A percentile compares a stretch with the other conserved stretches of the same genome.
These are phyloP conservation scores for Hirtodrosophila duncani DNA, from an alignment of 2,888 invertebrate genomes.

Conservation along the genomic window DNA sequence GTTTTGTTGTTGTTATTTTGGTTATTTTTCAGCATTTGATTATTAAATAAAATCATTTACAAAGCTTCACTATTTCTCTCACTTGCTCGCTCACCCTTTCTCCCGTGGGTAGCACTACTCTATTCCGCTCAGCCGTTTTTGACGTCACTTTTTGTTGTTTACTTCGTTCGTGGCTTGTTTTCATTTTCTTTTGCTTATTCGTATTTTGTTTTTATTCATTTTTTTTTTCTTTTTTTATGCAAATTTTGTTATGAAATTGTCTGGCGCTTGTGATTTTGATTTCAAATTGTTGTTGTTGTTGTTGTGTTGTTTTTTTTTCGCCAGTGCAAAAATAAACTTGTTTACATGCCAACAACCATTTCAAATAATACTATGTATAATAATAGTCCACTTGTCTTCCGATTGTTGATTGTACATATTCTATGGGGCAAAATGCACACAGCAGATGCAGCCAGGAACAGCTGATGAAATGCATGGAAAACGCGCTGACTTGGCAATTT, in stretches of 20 bases:
- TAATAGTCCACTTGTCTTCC: no score
- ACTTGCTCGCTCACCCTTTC: slow-evolving; percentile 2
- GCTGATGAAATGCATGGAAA: no score
- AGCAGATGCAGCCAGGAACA: no score
- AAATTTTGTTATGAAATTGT: slow-evolving; percentile 69
- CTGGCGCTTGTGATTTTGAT: slow-evolving; percentile 55
- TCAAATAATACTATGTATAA: slow-evolving; percentile 17
- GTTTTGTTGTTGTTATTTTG: slow-evolving; percentile 51
- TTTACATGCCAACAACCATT: slow-evolving; percentile 36
- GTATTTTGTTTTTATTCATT: slow-evolving; percentile 19
- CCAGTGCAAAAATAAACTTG: slow-evolving; percentile 52
- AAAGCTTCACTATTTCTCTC: slow-evolving; percentile 35
- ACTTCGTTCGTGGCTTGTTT: slow-evolving; percentile 59
- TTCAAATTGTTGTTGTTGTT: no score
- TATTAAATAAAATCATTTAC: slow-evolving; percentile 60
- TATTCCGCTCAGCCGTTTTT: slow-evolving; percentile 36
- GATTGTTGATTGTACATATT: no score
- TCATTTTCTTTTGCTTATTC: slow-evolving; percentile 44
- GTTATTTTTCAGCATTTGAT: slow-evolving; percentile 48
- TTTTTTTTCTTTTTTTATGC: slow-evolving; percentile 41
- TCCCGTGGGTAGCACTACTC: slow-evolving; percentile 2
- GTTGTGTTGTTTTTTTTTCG: slow-evolving; percentile 48
- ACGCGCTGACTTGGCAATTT: no score
- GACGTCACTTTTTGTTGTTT: slow-evolving; percentile 74
- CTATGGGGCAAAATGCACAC: no score